Percentiles rank a stretch among this genome's conserved stretches.
Conservation (phyloP, 2,113 vertebrate genomes). For the Mormoops blainvillei region DNA sequence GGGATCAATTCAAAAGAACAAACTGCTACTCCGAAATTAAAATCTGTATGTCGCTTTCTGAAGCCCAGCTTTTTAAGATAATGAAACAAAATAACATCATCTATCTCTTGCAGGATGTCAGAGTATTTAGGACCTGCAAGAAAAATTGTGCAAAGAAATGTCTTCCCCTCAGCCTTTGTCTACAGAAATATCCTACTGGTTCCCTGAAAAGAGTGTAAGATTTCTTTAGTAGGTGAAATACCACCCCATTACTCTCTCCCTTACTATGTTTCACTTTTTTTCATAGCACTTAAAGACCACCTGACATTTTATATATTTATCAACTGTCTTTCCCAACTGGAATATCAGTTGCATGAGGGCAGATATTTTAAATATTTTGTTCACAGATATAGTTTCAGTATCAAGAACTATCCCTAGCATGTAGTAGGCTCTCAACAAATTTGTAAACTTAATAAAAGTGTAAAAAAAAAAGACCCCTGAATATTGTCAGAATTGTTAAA, state of each 20-base stretch:
- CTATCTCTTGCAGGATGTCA: background rate
- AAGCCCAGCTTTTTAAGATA: background rate
- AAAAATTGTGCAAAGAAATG: background rate
- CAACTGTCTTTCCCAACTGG: background rate
- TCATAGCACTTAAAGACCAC: background rate
- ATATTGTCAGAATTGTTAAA: background rate
- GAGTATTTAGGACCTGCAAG: background rate
- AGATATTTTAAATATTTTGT: constrained; percentile 33
- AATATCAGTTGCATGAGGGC: background rate
- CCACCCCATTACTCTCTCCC: background rate
- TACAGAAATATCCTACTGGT: background rate
- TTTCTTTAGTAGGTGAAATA: constrained; percentile 8
- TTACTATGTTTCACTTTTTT: background rate
- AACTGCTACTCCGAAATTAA: background rate
- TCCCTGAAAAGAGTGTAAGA: background rate
- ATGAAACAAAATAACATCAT: background rate
- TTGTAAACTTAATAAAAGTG: background rate
- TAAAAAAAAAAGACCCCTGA: background rate
- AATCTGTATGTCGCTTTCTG: background rate
- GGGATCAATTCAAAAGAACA: background rate
- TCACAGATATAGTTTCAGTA: background rate
- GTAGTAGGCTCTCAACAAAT: background rate
- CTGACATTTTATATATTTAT: background rate
- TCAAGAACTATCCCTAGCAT: background rate
- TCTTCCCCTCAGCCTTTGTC: background rate